A percentile compares a stretch with the other conserved stretches of the same genome.
Conservation (phyloP, 2,797 vertebrate species). For the Betta splendens region DNA sequence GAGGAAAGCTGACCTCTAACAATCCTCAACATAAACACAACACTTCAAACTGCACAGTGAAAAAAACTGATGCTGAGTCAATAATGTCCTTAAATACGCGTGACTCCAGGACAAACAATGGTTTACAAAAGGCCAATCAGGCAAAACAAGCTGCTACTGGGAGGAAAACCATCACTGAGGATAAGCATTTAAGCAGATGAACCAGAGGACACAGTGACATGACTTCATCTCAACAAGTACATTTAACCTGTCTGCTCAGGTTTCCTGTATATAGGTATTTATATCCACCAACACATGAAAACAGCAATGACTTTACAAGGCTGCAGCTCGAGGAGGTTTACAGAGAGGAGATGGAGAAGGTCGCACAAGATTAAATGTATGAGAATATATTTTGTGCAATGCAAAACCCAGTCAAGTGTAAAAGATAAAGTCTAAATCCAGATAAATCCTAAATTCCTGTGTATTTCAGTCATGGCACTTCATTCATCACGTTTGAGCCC, state of each 20-base stretch:
- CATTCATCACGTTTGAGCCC: constrained; percentile 33
- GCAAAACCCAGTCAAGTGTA: not conserved
- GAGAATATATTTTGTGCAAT: not conserved
- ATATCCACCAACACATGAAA: constrained; percentile 68
- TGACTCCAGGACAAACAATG: too few species aligned
- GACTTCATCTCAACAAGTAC: constrained; percentile 68
- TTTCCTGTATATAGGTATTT: constrained; percentile 76
- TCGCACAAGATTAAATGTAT: not conserved
- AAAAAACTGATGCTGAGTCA: constrained; percentile 8
- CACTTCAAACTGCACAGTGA: not conserved
- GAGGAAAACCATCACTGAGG: constrained; percentile 32
- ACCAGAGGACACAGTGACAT: constrained; percentile 60
- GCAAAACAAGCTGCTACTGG: constrained; percentile 18
- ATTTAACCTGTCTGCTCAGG: constrained; percentile 80
- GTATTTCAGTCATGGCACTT: constrained; percentile 26
- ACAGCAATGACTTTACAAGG: constrained; percentile 62
- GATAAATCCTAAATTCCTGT: constrained; percentile 25
- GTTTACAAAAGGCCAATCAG: constrained; percentile 2
- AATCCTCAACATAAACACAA: not conserved
- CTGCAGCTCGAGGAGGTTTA: constrained; percentile 22
- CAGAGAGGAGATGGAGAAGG: constrained; percentile 3
- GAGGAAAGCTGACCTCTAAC: constrained; percentile 18
- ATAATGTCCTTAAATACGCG: constrained; percentile 10
- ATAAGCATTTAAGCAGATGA: constrained; percentile 66
- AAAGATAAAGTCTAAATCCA: constrained; percentile 1